Conservation (phyloP, 2,888 invertebrate species). For the Odiellus spinosus region DNA sequence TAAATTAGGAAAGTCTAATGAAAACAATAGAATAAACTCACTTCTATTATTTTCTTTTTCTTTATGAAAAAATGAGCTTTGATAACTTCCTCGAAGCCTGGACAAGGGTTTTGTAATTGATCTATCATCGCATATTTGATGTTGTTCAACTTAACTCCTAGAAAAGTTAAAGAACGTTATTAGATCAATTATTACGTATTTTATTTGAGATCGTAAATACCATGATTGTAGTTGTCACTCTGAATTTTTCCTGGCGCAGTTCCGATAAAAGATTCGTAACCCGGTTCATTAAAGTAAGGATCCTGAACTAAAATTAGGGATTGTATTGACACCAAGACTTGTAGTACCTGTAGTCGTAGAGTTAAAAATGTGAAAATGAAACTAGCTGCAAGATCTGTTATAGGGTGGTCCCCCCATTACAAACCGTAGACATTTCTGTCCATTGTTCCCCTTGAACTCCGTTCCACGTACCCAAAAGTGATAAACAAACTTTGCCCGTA, state of each 20-base stretch:
- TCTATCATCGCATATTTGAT: slow-evolving; percentile 26
- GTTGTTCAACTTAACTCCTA: slow-evolving; percentile 5
- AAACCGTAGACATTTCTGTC: slow-evolving; percentile 8
- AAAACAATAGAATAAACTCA: slow-evolving; percentile 5
- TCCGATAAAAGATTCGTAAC: slow-evolving; percentile 76
- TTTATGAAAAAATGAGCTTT: slow-evolving; percentile 24
- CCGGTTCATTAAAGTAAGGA: slow-evolving; percentile 89
- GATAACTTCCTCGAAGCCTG: slow-evolving; percentile 25
- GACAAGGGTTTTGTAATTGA: slow-evolving; percentile 24
- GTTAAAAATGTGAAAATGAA: background rate
- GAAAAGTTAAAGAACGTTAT: too few relatives aligned
- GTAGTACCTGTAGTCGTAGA: background rate
- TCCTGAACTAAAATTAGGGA: slow-evolving; percentile 79
- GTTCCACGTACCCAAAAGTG: slow-evolving; percentile 6
- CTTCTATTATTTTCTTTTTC: slow-evolving; percentile 23
- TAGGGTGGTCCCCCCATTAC: too few relatives aligned
- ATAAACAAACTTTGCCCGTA: slow-evolving; percentile 7
- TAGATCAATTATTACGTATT: too few relatives aligned
- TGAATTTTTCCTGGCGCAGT: slow-evolving; percentile 40
- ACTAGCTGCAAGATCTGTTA: too few relatives aligned
- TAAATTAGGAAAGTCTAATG: too few relatives aligned
- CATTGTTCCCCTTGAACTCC: slow-evolving; percentile 6
- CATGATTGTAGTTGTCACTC: slow-evolving; percentile 24
- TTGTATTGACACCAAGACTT: slow-evolving; percentile 83
- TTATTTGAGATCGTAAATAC: too few relatives aligned